These are phyloP conservation scores for Hydropsyche betteni DNA, from an alignment of 2,888 invertebrate genomes.

Conservation along the genomic window DNA sequence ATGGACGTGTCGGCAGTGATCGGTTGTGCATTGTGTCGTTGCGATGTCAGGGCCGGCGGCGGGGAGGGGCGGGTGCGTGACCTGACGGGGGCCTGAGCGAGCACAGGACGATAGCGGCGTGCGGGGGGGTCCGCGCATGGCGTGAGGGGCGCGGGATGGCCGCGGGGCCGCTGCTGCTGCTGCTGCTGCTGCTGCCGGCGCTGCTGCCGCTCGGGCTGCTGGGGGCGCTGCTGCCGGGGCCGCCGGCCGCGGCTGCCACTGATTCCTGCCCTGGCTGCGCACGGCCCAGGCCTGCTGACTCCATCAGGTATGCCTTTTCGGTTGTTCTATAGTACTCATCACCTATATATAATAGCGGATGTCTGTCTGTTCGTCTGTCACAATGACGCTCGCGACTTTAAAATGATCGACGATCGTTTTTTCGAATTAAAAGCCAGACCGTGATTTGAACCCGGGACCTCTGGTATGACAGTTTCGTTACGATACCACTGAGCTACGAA, in stretches of 20 bases:
- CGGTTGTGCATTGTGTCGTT: not conserved
- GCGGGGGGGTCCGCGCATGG: slow-evolving; percentile 55
- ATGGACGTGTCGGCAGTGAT: slow-evolving; percentile 22
- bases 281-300: slow-evolving; percentile 49
- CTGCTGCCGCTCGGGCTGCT: slow-evolving; percentile 55
- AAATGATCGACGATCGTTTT: no score
- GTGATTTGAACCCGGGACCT: no score
- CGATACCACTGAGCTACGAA: no score
- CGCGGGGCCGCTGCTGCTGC: slow-evolving; percentile 62
- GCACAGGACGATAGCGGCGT: slow-evolving; percentile 55
- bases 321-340: not conserved
- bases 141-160: slow-evolving; percentile 64
- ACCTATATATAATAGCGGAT: not conserved
- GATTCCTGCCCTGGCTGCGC: slow-evolving; percentile 50
- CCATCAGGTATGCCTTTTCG: slow-evolving; percentile 46
- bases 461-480: no score
- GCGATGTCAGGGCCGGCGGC: slow-evolving; percentile 41
- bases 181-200: slow-evolving; percentile 68
- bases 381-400: no score
- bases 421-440: no score
- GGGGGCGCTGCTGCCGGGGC: slow-evolving; percentile 55
- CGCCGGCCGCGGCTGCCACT: slow-evolving; percentile 55
- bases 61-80: slow-evolving; percentile 49
- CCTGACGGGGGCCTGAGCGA: slow-evolving; percentile 58
- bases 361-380: no score